Evolutionary conservation across 1,140 invertebrate genomes (phyloP), one percentile per base, ranked within the genome.

Genomic region (Nebria ingens): DNA sequence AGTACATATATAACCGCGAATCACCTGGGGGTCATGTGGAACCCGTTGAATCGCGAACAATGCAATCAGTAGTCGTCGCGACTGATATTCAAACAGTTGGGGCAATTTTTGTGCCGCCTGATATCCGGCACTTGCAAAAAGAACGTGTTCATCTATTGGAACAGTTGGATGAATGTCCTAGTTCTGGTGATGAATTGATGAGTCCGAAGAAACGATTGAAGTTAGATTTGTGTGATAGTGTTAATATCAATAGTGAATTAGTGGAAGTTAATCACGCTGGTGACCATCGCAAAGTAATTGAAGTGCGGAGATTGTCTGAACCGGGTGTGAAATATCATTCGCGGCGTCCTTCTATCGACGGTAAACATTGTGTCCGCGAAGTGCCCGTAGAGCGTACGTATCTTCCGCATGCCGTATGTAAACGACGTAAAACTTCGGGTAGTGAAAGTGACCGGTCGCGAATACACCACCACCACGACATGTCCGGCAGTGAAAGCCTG

Each of bases 91-190:
- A 68, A 21, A 56, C 57, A 3, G 19, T 58, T 42, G 38, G 19
- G 2, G 67, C 71, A 1, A 58, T 71, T 9, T 60, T 73, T 23
- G 71, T 69, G 13, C 77, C 77, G 1, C 76, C 76, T 2, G 79
- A 85, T 63, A 84, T 86, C 51, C 67, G 80, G 42, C 79, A 84
- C 61, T 71, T 85, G 42, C 82, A 86, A 62, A 86, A 86, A 66
- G 83, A 84, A 65, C 75, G 83, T 38, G 81, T 81, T 2, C 82
- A 81, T 63, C 72, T 85, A 22, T 65, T 85, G 19, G 84, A 86
- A 64, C 83, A 86, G 64, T 73, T 85, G 34, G 84, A 86, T 63
- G 83, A 86, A 60, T 84, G 81, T 70, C 78, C 77, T 54, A 86
- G 84, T 63, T 84, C 83, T 62, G 83, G 83, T 29, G 82, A 84